These are phyloP conservation scores for Caenorhabditis sp. DNA, from an alignment of 2,888 invertebrate genomes.

Conservation along the genomic window DNA sequence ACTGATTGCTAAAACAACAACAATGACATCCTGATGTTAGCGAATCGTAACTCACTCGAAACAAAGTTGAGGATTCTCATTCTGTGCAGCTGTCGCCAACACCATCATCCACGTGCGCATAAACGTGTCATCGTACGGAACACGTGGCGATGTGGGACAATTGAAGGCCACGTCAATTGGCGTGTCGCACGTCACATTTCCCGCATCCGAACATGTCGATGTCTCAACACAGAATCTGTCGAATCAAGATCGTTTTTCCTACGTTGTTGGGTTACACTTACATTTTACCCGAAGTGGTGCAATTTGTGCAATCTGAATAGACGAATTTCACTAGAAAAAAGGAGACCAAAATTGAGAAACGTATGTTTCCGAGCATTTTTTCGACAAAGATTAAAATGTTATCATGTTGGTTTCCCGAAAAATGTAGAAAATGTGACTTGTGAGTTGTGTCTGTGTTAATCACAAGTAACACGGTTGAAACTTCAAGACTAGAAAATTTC, in stretches of 20 bases:
- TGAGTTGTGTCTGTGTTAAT: not conserved
- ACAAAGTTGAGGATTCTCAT: slow-evolving; percentile 27
- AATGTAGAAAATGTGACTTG: too few species aligned
- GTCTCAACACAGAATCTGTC: not conserved
- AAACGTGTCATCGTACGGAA: slow-evolving; percentile 22
- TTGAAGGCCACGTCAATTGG: not conserved
- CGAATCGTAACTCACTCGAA: slow-evolving; percentile 16
- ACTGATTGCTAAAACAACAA: slow-evolving; percentile 15
- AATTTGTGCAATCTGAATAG: too few species aligned
- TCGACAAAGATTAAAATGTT: too few species aligned
- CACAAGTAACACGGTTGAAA: slow-evolving; percentile 1
- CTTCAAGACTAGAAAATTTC: not conserved
- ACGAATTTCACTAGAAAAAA: too few species aligned
- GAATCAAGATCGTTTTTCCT: too few species aligned
- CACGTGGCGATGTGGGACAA: not conserved
- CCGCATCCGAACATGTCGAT: not conserved
- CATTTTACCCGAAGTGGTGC: too few species aligned
- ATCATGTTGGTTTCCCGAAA: too few species aligned
- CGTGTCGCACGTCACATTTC: not conserved
- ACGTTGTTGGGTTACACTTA: too few species aligned
- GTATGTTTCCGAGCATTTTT: too few species aligned
- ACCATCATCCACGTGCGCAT: slow-evolving; percentile 20
- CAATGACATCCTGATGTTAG: not conserved
- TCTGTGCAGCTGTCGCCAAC: slow-evolving; percentile 21
- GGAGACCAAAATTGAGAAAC: too few species aligned